Base-by-base conservation (phyloP, 2,888 invertebrate species). In the Hemaris fuciformis region DNA sequence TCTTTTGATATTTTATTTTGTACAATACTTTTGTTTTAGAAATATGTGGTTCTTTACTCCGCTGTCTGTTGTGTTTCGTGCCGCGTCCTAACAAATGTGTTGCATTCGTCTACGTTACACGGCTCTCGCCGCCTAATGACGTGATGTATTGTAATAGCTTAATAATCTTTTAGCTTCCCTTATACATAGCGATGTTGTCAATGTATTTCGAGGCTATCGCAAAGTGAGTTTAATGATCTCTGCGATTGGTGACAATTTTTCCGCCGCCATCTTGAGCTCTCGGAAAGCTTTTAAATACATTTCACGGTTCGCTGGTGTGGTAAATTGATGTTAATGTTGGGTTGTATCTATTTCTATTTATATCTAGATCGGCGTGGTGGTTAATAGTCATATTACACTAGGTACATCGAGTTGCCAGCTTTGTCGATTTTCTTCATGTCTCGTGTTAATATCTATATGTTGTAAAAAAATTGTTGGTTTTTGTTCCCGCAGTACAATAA, bases 121-220 rank as follows among this genome's bases (percentile, higher is more conserved):
- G 73, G 82, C 79, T 84, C 83, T 84, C 83, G 69, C 70, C 80
- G 74, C 68, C 77, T 89, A 88, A 89, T 84, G 78, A 80, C 64
- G 76, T 89, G 85, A 90, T 87, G 77, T 88, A 90, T 88, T 77
- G 84, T 85, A 80, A 84, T 81, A 81, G 80, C 81, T 87, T 83
- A 82, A 85, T 86, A 86, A 87, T 83, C 79, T 80, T 74, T 76
- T 75, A 57, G 57, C n/a, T 41, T 60, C 27, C 46, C 34, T 25
- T 59, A 67, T 63, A 68, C 66, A 73, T 68, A 62, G 64, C 66
- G 63, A 63, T 65, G 59, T 65, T 61, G 20, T 18, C 48, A 25
- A 48, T 60, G 61, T 63, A 63, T 68, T 62, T 67, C 31, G 57
- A n/a, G 38, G 38, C 38, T n/a, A 1, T 76, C 73, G 72, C 71